Percentiles rank a stretch among this genome's conserved stretches.
Evolutionary conservation across 2,797 vertebrate species (phyloP).

Genomic region (Phoebastria nigripes): DNA sequence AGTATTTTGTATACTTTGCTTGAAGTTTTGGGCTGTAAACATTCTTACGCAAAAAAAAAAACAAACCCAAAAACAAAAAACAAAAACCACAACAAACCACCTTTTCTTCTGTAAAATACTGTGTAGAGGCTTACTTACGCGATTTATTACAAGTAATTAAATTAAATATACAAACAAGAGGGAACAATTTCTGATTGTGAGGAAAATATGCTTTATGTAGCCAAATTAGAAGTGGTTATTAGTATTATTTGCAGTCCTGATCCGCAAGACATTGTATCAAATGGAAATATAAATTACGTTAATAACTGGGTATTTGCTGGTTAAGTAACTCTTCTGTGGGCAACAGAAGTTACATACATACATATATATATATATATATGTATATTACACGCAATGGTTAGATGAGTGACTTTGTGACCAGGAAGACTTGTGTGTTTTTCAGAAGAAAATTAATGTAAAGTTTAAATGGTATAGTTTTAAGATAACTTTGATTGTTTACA

Average conservation of each 20-base stretch:
- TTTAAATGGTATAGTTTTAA: background rate
- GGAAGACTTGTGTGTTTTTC: background rate
- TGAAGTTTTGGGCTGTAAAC: background rate
- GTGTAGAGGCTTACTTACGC: background rate
- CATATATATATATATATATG: no score
- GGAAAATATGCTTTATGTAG: background rate
- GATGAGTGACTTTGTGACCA: background rate
- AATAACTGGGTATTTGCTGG: background rate
- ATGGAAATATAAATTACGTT: background rate
- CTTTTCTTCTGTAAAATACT: background rate
- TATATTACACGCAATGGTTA: background rate
- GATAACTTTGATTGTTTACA: background rate
- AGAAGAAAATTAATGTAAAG: background rate
- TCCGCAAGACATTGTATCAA: background rate
- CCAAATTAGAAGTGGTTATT: background rate
- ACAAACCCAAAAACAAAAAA: no score
- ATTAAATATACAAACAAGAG: background rate
- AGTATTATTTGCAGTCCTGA: background rate
- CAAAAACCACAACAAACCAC: no score
- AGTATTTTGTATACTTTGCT: background rate
- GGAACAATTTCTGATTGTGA: background rate
- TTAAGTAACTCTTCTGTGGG: background rate
- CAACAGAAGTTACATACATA: background rate
- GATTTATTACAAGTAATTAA: background rate
- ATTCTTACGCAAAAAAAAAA: background rate